Conservation (phyloP, 2,797 vertebrate species). For the Gephyroberyx darwinii region DNA sequence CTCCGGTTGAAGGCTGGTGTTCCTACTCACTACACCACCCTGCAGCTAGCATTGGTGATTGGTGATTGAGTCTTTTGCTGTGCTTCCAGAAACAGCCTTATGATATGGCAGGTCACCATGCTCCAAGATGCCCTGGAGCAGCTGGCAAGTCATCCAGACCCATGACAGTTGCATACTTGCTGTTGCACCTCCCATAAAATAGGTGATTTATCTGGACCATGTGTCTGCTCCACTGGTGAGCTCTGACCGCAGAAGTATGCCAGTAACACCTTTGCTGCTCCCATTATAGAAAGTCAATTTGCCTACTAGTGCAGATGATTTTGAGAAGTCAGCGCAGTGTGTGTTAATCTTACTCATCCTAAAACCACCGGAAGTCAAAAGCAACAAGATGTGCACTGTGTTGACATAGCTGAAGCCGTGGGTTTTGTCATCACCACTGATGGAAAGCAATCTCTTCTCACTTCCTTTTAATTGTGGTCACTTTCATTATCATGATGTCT, state of each 20-base stretch:
- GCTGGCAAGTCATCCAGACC: constrained; percentile 66
- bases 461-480: neutral
- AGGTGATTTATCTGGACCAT: constrained; percentile 74
- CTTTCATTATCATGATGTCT: neutral
- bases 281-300: constrained; percentile 65
- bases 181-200: constrained; percentile 63
- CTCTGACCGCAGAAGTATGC: constrained; percentile 69
- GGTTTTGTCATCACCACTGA: constrained; percentile 11
- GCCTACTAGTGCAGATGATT: constrained; percentile 56
- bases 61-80: constrained; percentile 47
- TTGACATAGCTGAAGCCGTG: neutral
- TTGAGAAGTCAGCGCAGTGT: constrained; percentile 42
- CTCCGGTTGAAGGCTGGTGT: neutral
- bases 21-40: neutral
- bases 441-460: constrained; percentile 11
- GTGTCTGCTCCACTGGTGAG: constrained; percentile 61
- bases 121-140: constrained; percentile 67
- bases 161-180: constrained; percentile 63
- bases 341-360: constrained; percentile 40
- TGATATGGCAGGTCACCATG: constrained; percentile 53
- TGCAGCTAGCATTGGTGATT: no score
- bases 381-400: constrained; percentile 1
- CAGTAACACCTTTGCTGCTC: constrained; percentile 56
- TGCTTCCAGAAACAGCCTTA: constrained; percentile 51
- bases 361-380: constrained; percentile 40